Conservation (phyloP, 2,113 vertebrate genomes). For the Vulpes lagopus region DNA sequence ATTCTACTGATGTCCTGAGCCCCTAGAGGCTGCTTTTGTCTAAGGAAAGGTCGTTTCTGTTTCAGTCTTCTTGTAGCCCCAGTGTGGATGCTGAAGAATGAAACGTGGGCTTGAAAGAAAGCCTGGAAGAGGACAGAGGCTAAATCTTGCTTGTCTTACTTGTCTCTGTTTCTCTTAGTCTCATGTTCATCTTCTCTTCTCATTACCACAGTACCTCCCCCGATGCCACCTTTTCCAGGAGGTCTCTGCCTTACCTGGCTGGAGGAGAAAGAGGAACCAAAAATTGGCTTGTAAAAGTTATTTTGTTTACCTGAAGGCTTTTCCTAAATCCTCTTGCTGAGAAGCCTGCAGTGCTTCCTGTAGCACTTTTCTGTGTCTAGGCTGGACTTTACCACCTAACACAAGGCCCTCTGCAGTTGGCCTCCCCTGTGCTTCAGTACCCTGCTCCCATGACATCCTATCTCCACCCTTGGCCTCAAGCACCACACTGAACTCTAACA, state of each 20-base stretch:
- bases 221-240: neutral
- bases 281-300: neutral
- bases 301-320: neutral
- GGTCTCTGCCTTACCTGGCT: neutral
- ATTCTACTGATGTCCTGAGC: no score
- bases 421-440: fast-evolving
- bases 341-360: neutral
- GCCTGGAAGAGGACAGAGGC: neutral
- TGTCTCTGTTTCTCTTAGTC: neutral
- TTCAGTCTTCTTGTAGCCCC: neutral
- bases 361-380: neutral
- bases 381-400: neutral
- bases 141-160: neutral
- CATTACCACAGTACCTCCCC: neutral
- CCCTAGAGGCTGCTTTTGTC: neutral
- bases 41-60: neutral
- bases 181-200: neutral
- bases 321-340: neutral
- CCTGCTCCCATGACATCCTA: neutral
- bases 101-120: fast-evolving
- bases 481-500: neutral
- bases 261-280: neutral
- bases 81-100: fast-evolving
- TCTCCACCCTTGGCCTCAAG: neutral
- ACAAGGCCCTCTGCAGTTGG: neutral